Evolutionary conservation across 2,113 vertebrate genomes (phyloP).

Genomic region (Boulengerochromis microlepis): DNA sequence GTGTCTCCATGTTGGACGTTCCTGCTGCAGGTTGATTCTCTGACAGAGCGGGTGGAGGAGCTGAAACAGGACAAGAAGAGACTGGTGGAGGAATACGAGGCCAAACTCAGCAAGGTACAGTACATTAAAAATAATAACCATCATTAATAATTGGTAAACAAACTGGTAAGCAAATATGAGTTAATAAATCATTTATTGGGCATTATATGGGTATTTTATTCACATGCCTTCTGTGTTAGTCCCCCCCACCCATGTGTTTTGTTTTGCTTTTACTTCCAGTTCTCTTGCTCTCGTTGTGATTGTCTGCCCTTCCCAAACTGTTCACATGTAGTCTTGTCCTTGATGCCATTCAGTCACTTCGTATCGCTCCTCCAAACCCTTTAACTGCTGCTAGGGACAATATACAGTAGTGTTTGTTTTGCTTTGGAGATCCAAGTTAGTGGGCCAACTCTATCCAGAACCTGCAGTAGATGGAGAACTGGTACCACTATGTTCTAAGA

Average conservation of each 20-base stretch:
- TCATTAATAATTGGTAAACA: not conserved
- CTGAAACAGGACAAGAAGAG: conserved; percentile 87
- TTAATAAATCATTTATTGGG: not conserved
- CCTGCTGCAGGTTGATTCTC: conserved; percentile 73
- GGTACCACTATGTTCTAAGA: not conserved
- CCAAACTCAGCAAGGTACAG: conserved; percentile 85
- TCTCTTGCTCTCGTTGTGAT: not conserved
- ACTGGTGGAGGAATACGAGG: conserved; percentile 92
- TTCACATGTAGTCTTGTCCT: not conserved
- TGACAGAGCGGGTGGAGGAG: conserved; percentile 83
- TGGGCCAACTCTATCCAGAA: not conserved
- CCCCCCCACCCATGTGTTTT: not conserved
- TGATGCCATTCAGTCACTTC: not conserved
- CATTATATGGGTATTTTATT: not conserved
- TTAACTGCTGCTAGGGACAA: not conserved
- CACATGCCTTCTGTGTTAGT: not conserved
- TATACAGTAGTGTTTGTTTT: not conserved
- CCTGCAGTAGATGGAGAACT: not conserved
- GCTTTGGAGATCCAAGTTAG: not conserved
- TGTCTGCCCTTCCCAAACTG: not conserved
- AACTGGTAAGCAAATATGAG: not conserved
- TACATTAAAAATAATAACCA: not conserved
- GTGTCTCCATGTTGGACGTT: not conserved
- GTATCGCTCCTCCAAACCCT: not conserved
- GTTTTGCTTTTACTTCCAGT: not conserved